Evolutionary conservation across 1,140 invertebrate genomes (phyloP), one percentile per base, ranked within the genome.

Genomic region (Aethina tumida): DNA sequence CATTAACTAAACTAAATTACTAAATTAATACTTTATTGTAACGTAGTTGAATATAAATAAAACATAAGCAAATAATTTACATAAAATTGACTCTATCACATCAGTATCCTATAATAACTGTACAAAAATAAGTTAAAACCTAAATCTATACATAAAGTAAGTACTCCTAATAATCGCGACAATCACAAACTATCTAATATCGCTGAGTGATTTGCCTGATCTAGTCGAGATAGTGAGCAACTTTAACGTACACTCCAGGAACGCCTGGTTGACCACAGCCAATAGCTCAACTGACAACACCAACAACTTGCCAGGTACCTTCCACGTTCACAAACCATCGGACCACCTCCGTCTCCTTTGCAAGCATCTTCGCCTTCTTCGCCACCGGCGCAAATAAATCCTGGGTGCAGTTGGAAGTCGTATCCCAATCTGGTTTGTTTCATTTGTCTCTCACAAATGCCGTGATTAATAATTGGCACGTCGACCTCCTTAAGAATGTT

Each of bases 351-450:
- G 52, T 94, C 90, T 43, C 90, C 90, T 64, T 87, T 88, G 68
- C 84, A 88, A 1, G 84, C 84, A 52, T 94, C 89, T 63, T 92
- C 92, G 22, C 88, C 88, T 58, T 88, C 85, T 62, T 93, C 88
- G 8, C 90, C 90, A 16, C 90, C 90, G 18, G 90, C 90, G 50
- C 90, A 94, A 12, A 93, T 53, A 53, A 93, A 93, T 19, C 90
- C 88, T 3, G 79, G 77, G 63, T 90, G 84, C 4, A 93, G 63
- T 48, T 81, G 80, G 61, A 90, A 93, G 31, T 79, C 79, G 34
- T 84, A 81, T 1, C n/a, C n/a, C 4, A 93, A 65, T 48, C 87
- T 70, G 0, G 89, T 92, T 42, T 81, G 75, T 43, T 77, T 75
- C 51, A 92, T 64, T 53, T 87, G 82, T 18, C 79, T 66, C 55